A percentile compares a stretch with the other conserved stretches of the same genome.
These are phyloP conservation scores for Bombus fervidus DNA, from an alignment of 1,140 invertebrate genomes.

Conservation along the genomic window DNA sequence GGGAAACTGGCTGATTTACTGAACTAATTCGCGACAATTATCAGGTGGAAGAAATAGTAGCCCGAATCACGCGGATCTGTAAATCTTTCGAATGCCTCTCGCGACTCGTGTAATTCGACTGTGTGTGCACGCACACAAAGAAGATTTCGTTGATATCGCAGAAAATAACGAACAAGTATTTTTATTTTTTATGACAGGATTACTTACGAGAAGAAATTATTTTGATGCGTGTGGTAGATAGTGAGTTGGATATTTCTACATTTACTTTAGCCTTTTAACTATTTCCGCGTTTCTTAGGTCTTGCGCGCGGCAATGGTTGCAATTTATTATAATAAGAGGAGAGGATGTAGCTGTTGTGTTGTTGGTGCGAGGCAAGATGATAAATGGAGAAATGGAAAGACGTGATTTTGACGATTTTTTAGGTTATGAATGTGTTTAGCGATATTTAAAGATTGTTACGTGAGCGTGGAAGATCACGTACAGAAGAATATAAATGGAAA, in stretches of 20 bases:
- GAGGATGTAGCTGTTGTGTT: background rate
- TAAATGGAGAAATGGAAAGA: background rate
- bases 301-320: background rate
- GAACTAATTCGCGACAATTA: slow-evolving; percentile 68
- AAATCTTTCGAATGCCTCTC: slow-evolving; percentile 24
- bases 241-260: background rate
- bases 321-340: background rate
- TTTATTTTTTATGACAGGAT: background rate
- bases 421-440: background rate
- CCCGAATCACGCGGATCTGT: slow-evolving; percentile 40
- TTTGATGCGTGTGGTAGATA: background rate
- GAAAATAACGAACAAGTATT: background rate
- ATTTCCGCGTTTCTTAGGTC: background rate
- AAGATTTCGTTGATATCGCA: background rate
- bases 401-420: background rate
- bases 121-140: background rate
- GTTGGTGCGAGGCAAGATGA: background rate
- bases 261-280: background rate
- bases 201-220: background rate
- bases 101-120: background rate
- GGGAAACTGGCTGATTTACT: slow-evolving; percentile 57
- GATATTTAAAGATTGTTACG: background rate
- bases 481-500: no score
- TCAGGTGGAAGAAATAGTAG: slow-evolving; percentile 47
- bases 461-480: background rate